Percentiles rank a stretch among this genome's conserved stretches.
Conservation (phyloP, 2,113 vertebrate species). For the Pavo muticus region DNA sequence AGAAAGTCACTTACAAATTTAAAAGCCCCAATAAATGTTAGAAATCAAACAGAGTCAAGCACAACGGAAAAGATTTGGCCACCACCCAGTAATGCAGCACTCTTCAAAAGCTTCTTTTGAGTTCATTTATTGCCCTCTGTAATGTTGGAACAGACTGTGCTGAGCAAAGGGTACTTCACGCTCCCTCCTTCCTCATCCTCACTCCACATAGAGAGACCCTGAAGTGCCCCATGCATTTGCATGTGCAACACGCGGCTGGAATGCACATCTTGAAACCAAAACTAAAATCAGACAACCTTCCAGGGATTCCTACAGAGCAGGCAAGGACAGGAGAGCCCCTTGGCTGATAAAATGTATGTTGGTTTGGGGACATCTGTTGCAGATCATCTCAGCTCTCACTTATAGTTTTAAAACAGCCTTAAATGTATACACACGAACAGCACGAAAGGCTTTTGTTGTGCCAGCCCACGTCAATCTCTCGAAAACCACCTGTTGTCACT, state of each 20-base stretch:
- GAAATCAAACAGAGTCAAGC: neutral
- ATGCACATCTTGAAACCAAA: neutral
- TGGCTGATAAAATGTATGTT: neutral
- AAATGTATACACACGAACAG: neutral
- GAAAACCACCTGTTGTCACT: neutral
- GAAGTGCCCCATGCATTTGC: neutral
- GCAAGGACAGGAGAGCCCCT: neutral
- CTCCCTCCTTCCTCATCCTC: neutral
- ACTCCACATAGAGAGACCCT: accelerated
- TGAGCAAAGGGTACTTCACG: neutral
- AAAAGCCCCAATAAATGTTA: neutral
- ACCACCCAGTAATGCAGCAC: neutral
- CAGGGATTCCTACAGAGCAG: neutral
- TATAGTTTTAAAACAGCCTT: neutral
- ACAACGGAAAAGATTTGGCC: neutral
- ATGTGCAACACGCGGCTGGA: neutral
- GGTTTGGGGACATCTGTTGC: neutral
- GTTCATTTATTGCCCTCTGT: neutral
- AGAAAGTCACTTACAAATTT: conserved; percentile 56
- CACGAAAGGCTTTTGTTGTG: neutral
- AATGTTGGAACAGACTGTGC: neutral
- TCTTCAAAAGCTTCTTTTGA: conserved; percentile 26
- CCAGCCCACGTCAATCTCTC: accelerated
- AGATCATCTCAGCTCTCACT: accelerated
- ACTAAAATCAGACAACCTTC: neutral